Base-by-base conservation (phyloP, 2,797 vertebrate genomes). In the Lophius americanus region DNA sequence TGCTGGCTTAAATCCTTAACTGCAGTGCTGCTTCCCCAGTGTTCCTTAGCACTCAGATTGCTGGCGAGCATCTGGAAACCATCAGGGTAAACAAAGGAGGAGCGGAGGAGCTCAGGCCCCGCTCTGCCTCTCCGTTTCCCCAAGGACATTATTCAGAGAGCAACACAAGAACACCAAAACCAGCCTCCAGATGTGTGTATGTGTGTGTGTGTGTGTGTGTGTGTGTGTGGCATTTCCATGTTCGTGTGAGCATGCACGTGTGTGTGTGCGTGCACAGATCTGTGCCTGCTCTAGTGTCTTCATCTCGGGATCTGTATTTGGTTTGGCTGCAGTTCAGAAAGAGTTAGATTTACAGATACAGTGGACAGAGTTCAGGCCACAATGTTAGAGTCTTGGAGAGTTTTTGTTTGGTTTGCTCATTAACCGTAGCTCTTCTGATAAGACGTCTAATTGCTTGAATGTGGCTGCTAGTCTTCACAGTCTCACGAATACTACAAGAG, bases 11-110 rank as follows among this genome's bases (percentile, higher is more conserved):
- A 68, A 82, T 90, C 93, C 94, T 93, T 90, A 92, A 89, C 78
- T 82, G 92, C 95, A 93, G 93, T 94, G 94, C 94, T 94, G 91
- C 94, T 93, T 90, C 89, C 89, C 81, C 84, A 71, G 83, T 66
- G 88, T 82, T 92, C 85, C 71, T 71, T 71, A 84, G 88, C 63
- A 37, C 85, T 88, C 83, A 79, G 80, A 88, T 91, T 82, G 81
- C 91, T 85, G 86, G 93, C 91, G 81, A 88, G 93, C 96, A 98
- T 99, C 96, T 98, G 97, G 96, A 98, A 98, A 92, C 92, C 90
- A 98, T 98, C 95, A 96, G 87, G 60, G 85, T 95, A 95, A 96
- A 97, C 96, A 98, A 96, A 95, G 93, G 93, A 93, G 89, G 89
- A 93, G 92, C 91, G 93, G 91, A 91, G 93, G 93, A 94, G 93